Evolutionary conservation across 2,113 vertebrate genomes (phyloP).

Genomic region (Seriola dumerili): DNA sequence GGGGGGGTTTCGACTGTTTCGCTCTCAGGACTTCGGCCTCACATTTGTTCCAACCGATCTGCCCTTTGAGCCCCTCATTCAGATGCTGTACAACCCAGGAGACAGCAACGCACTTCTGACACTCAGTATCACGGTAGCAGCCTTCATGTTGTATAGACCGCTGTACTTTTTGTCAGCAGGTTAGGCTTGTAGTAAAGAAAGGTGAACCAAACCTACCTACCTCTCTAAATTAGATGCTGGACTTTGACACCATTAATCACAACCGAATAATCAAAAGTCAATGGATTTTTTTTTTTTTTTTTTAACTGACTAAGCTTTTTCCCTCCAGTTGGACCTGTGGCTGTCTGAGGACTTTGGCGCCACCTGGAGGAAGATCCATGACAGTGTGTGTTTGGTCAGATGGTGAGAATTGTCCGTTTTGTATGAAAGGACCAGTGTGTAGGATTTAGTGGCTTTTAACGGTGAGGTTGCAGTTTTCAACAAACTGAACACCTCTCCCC

Average conservation of each 20-base stretch:
- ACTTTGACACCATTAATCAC: neutral
- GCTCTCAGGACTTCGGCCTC: constrained; percentile 89
- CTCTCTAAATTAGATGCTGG: neutral
- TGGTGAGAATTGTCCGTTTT: constrained; percentile 86
- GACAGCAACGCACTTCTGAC: constrained; percentile 86
- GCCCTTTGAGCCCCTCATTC: constrained; percentile 91
- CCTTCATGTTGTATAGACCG: constrained; percentile 31
- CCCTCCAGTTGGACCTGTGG: constrained; percentile 84
- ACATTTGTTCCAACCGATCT: constrained; percentile 87
- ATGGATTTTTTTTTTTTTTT: neutral
- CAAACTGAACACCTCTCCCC: too few relatives aligned
- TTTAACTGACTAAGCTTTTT: constrained; percentile 31
- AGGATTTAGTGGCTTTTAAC: too few relatives aligned
- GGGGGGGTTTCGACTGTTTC: constrained; percentile 87
- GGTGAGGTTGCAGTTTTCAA: too few relatives aligned
- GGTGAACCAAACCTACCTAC: neutral
- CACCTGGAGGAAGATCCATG: constrained; percentile 91
- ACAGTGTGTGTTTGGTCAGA: constrained; percentile 91
- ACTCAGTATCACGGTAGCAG: constrained; percentile 88
- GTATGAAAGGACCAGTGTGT: too few relatives aligned
- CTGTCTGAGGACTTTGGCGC: constrained; percentile 92
- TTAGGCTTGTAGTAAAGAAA: constrained; percentile 12
- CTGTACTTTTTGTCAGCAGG: neutral
- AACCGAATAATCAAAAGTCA: neutral
- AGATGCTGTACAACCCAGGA: constrained; percentile 89